Evolutionary conservation across 30 jellyfish, hydroid and myxozoan species (phyloP).

Genomic region (Aurelia sp.): DNA sequence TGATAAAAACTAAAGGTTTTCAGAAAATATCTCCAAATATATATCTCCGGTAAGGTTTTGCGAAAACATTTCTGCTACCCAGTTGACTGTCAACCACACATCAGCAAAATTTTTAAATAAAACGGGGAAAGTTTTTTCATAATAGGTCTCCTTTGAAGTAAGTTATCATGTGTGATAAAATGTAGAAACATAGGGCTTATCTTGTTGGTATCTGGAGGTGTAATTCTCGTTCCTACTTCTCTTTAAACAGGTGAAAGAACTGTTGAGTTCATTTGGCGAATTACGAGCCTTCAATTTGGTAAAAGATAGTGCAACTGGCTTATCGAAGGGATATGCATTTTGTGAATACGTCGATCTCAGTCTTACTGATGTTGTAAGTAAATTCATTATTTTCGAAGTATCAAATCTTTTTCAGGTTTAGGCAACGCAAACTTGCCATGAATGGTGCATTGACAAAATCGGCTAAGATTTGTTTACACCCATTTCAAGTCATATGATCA

Average conservation of each 20-base stretch:
- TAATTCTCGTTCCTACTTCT: neutral
- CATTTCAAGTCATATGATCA: no score
- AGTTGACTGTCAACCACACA: no score
- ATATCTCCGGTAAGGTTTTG: no score
- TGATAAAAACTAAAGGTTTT: no score
- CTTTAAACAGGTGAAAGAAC: conserved; percentile 88
- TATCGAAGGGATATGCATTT: conserved; percentile 99
- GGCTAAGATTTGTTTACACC: no score
- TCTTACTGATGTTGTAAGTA: conserved; percentile 96
- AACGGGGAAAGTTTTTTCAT: no score
- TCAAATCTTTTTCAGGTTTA: no score
- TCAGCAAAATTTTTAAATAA: no score
- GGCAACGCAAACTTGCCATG: no score
- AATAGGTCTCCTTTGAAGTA: neutral
- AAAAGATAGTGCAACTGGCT: conserved; percentile 98
- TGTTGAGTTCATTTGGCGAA: conserved; percentile 96
- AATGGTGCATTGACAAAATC: no score
- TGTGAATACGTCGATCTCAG: conserved; percentile 96
- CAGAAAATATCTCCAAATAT: no score
- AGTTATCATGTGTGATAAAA: neutral
- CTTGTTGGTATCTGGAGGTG: neutral
- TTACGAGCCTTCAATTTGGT: conserved; percentile 96
- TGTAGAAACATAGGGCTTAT: neutral
- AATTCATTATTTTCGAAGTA: neutral
- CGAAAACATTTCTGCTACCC: no score